A percentile compares a stretch with the other conserved stretches of the same genome.
phyloP scores from a whole-genome alignment of 2,888 invertebrate species.

The Sarcophaga rosellei region DNA sequence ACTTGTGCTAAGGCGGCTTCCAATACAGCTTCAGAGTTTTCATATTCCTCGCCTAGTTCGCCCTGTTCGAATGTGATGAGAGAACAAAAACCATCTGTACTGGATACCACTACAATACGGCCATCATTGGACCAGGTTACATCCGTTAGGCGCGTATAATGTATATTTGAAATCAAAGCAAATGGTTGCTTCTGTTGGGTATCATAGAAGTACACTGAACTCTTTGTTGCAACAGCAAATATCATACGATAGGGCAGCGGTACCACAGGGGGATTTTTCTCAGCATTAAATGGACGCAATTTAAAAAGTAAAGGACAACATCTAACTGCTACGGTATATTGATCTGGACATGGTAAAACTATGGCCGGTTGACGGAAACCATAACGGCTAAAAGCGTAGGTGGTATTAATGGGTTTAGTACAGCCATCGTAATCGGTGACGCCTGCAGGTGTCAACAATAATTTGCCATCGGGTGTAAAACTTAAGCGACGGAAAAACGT shows the following conservation, averaged over 20 bases:
- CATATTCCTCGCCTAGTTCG: constrained; percentile 86
- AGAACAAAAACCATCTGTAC: constrained; percentile 95
- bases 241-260: constrained; percentile 90
- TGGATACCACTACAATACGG: constrained; percentile 87
- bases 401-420: constrained; percentile 83
- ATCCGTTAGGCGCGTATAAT: constrained; percentile 94
- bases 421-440: constrained; percentile 88
- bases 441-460: constrained; percentile 96
- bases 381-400: constrained; percentile 84
- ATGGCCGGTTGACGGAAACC: constrained; percentile 87
- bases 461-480: constrained; percentile 95
- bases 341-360: constrained; percentile 89
- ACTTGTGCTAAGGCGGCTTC: constrained; percentile 72
- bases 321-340: constrained; percentile 91
- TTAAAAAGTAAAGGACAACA: constrained; percentile 90
- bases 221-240: constrained; percentile 95
- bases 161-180: constrained; percentile 90
- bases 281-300: constrained; percentile 80
- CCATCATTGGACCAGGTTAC: constrained; percentile 94
- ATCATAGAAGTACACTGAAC: constrained; percentile 92
- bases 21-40: constrained; percentile 77
- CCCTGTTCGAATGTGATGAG: constrained; percentile 88
- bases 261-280: constrained; percentile 83
- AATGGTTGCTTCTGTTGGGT: constrained; percentile 92
- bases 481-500: constrained; percentile 95